These are phyloP conservation scores for Columba janthina DNA, from an alignment of 2,113 vertebrate genomes.

Conservation along the genomic window DNA sequence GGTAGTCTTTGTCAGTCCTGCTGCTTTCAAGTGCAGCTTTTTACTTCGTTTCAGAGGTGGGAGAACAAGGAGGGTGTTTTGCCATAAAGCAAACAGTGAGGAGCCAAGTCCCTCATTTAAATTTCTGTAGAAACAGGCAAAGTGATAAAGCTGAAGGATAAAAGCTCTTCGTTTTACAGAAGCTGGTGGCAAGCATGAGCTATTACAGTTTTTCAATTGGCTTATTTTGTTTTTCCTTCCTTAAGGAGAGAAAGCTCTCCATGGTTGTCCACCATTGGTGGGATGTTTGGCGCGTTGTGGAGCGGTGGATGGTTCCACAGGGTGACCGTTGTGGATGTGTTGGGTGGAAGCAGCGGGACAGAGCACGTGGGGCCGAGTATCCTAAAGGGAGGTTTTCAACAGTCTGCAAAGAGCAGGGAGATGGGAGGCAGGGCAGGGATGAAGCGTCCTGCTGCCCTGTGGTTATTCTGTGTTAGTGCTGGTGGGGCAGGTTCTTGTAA, in stretches of 20 bases:
- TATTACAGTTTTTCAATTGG: neutral
- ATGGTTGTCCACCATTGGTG: neutral
- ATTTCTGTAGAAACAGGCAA: neutral
- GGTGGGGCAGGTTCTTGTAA: neutral
- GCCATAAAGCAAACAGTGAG: neutral
- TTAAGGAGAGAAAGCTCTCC: neutral
- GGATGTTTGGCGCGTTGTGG: neutral
- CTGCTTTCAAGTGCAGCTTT: neutral
- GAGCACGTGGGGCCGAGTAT: too few species aligned
- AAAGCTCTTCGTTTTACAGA: neutral
- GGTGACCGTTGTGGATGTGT: too few species aligned
- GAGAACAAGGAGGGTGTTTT: neutral
- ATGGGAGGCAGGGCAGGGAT: neutral
- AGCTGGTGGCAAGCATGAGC: accelerated
- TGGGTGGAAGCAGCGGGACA: too few species aligned
- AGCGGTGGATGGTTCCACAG: too few species aligned
- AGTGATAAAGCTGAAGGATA: neutral
- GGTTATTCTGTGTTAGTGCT: too few species aligned
- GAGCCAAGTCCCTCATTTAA: neutral
- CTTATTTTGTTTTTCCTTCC: neutral
- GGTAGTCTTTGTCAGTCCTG: neutral
- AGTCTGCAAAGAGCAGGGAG: neutral
- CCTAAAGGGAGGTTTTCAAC: neutral
- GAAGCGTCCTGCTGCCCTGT: neutral
- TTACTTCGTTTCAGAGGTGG: neutral